Percentiles rank a stretch among this genome's conserved stretches.
phyloP scores from a whole-genome alignment of 2,113 vertebrate species.

The Eira barbara region DNA sequence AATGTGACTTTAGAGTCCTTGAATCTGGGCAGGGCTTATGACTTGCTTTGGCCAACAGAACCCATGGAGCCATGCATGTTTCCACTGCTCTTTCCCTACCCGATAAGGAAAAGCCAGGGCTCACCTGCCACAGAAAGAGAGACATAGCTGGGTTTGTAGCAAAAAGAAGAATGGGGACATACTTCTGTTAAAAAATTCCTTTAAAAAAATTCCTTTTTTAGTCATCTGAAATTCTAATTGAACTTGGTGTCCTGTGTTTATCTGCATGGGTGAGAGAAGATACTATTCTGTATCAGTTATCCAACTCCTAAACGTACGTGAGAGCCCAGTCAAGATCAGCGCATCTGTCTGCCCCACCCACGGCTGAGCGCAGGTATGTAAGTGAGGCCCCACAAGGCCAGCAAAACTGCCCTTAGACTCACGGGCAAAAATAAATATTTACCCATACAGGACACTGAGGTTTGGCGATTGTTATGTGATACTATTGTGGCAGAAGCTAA shows the following conservation, averaged over 20 bases:
- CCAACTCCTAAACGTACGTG: neutral
- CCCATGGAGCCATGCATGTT: no score
- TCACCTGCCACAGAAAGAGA: neutral
- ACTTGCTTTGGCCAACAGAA: neutral
- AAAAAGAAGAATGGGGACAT: neutral
- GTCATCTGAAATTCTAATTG: conserved; percentile 6
- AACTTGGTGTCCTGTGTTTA: neutral
- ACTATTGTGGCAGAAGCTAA: neutral
- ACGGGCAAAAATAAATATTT: neutral
- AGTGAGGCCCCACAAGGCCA: neutral
- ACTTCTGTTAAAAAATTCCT: neutral
- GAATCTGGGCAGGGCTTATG: neutral
- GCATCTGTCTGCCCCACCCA: neutral
- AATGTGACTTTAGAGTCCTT: neutral
- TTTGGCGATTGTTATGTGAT: neutral
- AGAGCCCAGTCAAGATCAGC: neutral
- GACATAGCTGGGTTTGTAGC: neutral
- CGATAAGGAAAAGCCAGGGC: neutral
- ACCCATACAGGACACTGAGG: neutral
- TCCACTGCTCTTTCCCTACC: neutral
- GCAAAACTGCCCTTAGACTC: neutral
- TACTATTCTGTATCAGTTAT: neutral
- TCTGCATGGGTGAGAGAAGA: neutral
- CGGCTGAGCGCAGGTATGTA: neutral
- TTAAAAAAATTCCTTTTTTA: neutral